Evolutionary conservation across 2,797 vertebrate species (phyloP), one percentile per base, ranked within the genome.

Genomic region (Tapirus indicus): DNA sequence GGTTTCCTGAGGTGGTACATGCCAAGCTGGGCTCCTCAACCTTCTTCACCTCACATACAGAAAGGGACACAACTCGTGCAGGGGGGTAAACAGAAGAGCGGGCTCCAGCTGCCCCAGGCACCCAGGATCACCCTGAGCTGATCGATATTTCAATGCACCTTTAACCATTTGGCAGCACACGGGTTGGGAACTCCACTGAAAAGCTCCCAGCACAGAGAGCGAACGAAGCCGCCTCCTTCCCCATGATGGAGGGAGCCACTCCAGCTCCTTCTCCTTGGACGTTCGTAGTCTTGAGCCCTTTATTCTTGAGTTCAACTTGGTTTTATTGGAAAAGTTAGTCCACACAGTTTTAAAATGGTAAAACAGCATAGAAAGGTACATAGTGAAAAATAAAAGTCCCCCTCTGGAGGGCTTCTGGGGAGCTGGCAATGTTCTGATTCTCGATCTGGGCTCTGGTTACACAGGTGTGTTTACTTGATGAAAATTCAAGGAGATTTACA

Each of bases 201-300:
- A 68, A 79, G 41, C 69, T 29, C 0, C 5, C 18, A 56, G 69
- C n/a, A 49, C 9, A 5, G 47, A 68, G 9, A 68, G 8, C 9
- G 6, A 20, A 17, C 0, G 2, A 38, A 52, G 41, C 27, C 6
- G 75, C 49, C 52, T 52, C 17, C 64, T 72, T 68, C 18, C 14
- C 0, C 0, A 0, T 5, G 27, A 29, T 2, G 23, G 74, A 69
- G 11, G 62, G n/a, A 11, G 7, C 58, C 1, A 0, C 23, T 12
- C 12, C 20, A 7, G 7, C 3, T 10, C 69, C 64, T 38, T 23
- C 47, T 78, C 54, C 69, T 13, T 1, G 0, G 27, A 47, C 0
- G 5, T 6, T n/a, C 66, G 21, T 20, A 7, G 25, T 13, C 60
- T 66, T 44, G 2, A 60, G 3, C 21, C 80, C 64, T 79, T 74